These are phyloP conservation scores for Sisyra nigra DNA, from an alignment of 2,888 invertebrate genomes.

Conservation along the genomic window DNA sequence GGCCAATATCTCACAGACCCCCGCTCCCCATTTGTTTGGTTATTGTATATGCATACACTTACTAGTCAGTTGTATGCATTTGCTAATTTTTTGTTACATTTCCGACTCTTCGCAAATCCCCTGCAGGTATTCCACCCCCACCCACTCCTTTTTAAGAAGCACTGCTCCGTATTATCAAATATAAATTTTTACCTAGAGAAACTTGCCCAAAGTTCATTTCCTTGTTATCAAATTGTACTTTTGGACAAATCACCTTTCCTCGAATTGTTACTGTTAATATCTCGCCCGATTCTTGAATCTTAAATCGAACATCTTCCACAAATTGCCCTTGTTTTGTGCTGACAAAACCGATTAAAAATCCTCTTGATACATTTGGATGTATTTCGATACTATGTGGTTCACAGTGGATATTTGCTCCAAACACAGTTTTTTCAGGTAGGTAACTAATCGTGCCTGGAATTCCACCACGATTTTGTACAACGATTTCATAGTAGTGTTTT, in stretches of 20 bases:
- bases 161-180: too few relatives aligned
- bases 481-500: conserved; percentile 40
- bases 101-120: too few relatives aligned
- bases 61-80: too few relatives aligned
- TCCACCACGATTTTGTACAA: conserved; percentile 39
- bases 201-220: conserved; percentile 38
- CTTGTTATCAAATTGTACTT: conserved; percentile 33
- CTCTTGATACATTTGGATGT: conserved; percentile 31
- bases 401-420: conserved; percentile 38
- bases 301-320: conserved; percentile 41
- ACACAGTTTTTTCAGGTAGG: conserved; percentile 29
- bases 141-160: too few relatives aligned
- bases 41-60: too few relatives aligned
- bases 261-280: conserved; percentile 37
- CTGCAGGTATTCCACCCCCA: too few relatives aligned
- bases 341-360: conserved; percentile 36
- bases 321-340: conserved; percentile 42
- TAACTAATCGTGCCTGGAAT: conserved; percentile 40
- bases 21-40: too few relatives aligned
- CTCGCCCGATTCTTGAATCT: conserved; percentile 39
- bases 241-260: conserved; percentile 42
- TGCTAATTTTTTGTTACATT: too few relatives aligned
- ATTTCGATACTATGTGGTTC: conserved; percentile 30
- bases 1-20: too few relatives aligned
- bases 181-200: conserved; percentile 41